phyloP scores from a whole-genome alignment of 2,888 invertebrate species.

The Pogonocherus hispidulus region DNA sequence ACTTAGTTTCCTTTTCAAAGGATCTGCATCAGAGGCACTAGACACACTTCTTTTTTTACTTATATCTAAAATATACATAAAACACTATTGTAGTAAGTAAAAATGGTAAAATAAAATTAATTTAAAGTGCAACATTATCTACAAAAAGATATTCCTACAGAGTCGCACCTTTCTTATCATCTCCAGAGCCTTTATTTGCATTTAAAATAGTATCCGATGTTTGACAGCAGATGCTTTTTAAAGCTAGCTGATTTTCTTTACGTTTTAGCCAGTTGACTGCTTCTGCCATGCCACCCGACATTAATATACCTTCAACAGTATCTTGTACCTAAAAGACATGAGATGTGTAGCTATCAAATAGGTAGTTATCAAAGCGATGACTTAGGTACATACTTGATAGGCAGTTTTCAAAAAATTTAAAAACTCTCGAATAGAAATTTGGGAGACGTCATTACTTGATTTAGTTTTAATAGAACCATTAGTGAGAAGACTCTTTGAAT shows the following conservation, averaged over 20 bases:
- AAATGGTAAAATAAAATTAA: too few species aligned
- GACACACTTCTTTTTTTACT: constrained; percentile 35
- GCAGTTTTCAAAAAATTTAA: constrained; percentile 82
- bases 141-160: background rate
- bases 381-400: constrained; percentile 78
- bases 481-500: constrained; percentile 1
- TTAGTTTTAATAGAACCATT: background rate
- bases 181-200: constrained; percentile 33
- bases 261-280: constrained; percentile 70
- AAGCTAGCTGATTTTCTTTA: constrained; percentile 67
- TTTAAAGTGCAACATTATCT: background rate
- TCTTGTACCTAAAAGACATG: constrained; percentile 64
- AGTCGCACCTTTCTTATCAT: constrained; percentile 51
- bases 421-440: constrained; percentile 79
- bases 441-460: constrained; percentile 61
- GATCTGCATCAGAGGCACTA: constrained; percentile 46
- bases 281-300: constrained; percentile 68
- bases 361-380: background rate
- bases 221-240: constrained; percentile 56
- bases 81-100: too few species aligned
- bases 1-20: constrained; percentile 60
- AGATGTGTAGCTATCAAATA: background rate
- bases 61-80: constrained; percentile 28
- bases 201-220: constrained; percentile 52
- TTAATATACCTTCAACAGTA: constrained; percentile 67